A percentile compares a stretch with the other conserved stretches of the same genome.
These are phyloP conservation scores for Philaethria dido DNA, from an alignment of 2,888 invertebrate species.

Conservation along the genomic window DNA sequence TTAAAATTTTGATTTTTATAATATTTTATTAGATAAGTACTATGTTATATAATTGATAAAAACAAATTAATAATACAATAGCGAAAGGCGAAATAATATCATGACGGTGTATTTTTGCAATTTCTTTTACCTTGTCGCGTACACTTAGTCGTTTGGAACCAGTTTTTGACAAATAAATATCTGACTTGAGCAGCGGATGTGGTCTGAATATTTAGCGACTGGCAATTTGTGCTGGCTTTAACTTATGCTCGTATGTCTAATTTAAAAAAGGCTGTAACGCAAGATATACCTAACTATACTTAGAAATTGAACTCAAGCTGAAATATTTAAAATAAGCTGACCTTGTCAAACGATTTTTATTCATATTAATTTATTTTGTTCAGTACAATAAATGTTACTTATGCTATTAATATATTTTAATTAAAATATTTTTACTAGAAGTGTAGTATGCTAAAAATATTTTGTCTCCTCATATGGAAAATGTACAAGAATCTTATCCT, in stretches of 20 bases:
- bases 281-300: too few relatives aligned
- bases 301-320: too few relatives aligned
- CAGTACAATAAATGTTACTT: not conserved
- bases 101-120: conserved; percentile 17
- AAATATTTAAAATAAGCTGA: too few relatives aligned
- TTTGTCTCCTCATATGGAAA: too few relatives aligned
- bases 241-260: not conserved
- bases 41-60: too few relatives aligned
- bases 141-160: conserved; percentile 20
- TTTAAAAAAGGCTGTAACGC: too few relatives aligned
- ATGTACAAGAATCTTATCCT: not conserved
- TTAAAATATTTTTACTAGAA: too few relatives aligned
- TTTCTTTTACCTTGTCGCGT: conserved; percentile 26
- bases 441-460: too few relatives aligned
- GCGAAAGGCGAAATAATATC: not conserved
- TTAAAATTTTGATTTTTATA: too few relatives aligned
- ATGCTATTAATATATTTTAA: too few relatives aligned
- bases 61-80: not conserved
- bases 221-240: conserved; percentile 1
- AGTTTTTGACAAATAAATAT: conserved; percentile 32
- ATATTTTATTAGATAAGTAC: too few relatives aligned
- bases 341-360: not conserved
- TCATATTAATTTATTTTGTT: not conserved
- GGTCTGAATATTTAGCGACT: conserved; percentile 24
- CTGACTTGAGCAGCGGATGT: conserved; percentile 32